Evolutionary conservation across 1,140 invertebrate species (phyloP), one percentile per base, ranked within the genome.

Genomic region (Pseudomyrmex cubaensis): DNA sequence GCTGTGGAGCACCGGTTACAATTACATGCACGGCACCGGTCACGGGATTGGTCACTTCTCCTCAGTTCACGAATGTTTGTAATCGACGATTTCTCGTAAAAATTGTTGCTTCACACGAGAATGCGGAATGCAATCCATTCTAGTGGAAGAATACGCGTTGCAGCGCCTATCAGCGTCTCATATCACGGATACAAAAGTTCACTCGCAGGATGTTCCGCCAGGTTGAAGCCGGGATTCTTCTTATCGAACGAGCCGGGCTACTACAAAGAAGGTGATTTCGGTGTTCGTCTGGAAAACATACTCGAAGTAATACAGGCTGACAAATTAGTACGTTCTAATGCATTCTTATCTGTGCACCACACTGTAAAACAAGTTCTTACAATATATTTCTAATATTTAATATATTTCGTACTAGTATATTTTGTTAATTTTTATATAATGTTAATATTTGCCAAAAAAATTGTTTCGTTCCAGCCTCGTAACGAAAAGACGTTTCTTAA

Each of bases 271-370:
- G 96, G 96, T 12, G 96, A 97, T 82, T 99, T 98, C 95, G 99
- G 99, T 2, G 96, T 99, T 25, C 95, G 98, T 61, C 95, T 99
- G 56, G 98, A 99, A 92, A 99, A 98, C 93, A 95, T 98, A 57
- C 94, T 99, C n/a, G 96, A 98, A 93, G 97, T 99, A 2, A 93
- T 97, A 13, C 95, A 97, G 64, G 96, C 95, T 17, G 78, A 88
- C 54, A 92, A 94, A 12, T 89, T 92, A 50, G 93, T 93, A 89
- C 59, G 70, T 57, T 52, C 3, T 10, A 10, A 35, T 50, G 64
- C 5, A 35, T 10, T 57, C 15, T n/a, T 62, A 70, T 35, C 2
- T 44, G 3, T 46, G 7, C 20, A 35, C 9, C 3, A n/a, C 15
- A 57, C 15, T 9, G 9, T 7, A 9, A 25, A 25, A 35, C 50